Evolutionary conservation across 2,888 invertebrate genomes (phyloP), one percentile per base, ranked within the genome.

Genomic region (Trachelus troglodyta): DNA sequence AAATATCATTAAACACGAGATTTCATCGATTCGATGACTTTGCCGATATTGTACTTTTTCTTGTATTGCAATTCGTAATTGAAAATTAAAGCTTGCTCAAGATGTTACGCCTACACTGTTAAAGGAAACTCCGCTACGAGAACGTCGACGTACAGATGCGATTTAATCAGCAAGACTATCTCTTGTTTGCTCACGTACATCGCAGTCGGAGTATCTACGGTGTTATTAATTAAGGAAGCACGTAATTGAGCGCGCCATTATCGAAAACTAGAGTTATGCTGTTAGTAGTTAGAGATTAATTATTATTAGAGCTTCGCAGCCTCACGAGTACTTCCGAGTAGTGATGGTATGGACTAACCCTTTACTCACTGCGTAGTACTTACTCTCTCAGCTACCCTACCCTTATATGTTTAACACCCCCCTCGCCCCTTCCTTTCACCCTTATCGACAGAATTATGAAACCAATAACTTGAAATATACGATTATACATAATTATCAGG

Each of bases 211-310:
- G 74, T 75, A 76, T 40, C 73, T 34, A 34, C 76, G 81, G 77
- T 76, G 80, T 83, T 84, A 82, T 84, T 84, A 84, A 84, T 80
- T 80, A 83, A 81, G 83, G 82, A 83, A 83, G 83, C 80, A 68
- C 82, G 81, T 84, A 84, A 84, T 84, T 84, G 80, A 82, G 81
- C 82, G 69, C 79, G 76, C 84, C 83, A 82, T 84, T 82, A 79
- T 81, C 84, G 84, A 83, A 84, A 84, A 81, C 80, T 82, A 80
- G 82, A 84, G 82, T 84, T 84, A 77, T 76, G 80, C 82, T 75
- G 81, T 81, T 83, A 79, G 83, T 83, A 84, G 84, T 84, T 84
- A 71, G 81, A 84, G 81, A 84, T 84, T 84, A 84, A 84, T 84
- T 84, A 84, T 84, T 84, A 84, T 84, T 79, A 82, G 79, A 81